A percentile compares a stretch with the other conserved stretches of the same genome.
phyloP scores from a whole-genome alignment of 2,888 invertebrate genomes.

The Tetragnatha montana region DNA sequence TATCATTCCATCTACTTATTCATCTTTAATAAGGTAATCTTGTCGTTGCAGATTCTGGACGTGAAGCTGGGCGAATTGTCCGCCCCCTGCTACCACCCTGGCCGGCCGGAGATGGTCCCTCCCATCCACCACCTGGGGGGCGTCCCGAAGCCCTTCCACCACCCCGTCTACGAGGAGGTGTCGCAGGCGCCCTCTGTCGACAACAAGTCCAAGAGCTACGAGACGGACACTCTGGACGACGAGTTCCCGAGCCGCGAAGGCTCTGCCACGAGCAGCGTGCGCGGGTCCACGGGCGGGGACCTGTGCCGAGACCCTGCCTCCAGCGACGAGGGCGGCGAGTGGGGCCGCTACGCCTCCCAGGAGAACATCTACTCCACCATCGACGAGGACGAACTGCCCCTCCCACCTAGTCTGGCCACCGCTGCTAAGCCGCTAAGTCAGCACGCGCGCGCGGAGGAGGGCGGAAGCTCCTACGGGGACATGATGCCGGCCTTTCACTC shows the following conservation, averaged over 20 bases:
- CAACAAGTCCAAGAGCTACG: conserved; percentile 50
- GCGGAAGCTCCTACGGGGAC: conserved; percentile 65
- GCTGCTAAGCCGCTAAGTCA: conserved; percentile 61
- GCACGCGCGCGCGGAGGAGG: conserved; percentile 41
- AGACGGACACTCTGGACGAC: conserved; percentile 71
- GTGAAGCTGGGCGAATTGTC: conserved; percentile 62
- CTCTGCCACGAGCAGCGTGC: conserved; percentile 66
- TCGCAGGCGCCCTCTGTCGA: conserved; percentile 61
- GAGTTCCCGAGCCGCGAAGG: conserved; percentile 64
- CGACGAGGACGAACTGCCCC: conserved; percentile 62
- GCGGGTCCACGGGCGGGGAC: conserved; percentile 69
- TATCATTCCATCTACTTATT: no score
- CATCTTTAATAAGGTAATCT: not conserved
- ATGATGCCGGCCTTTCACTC: conserved; percentile 67
- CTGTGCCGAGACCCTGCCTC: conserved; percentile 65
- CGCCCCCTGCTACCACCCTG: conserved; percentile 39
- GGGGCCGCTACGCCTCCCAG: conserved; percentile 50
- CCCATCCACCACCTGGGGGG: conserved; percentile 5
- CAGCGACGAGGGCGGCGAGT: conserved; percentile 62
- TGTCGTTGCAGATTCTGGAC: conserved; percentile 57
- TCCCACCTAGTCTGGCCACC: conserved; percentile 47
- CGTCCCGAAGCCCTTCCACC: conserved; percentile 52
- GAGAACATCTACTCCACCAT: conserved; percentile 71
- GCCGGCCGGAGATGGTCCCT: conserved; percentile 17
- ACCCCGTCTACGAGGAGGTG: conserved; percentile 73